Evolutionary conservation across 1,140 invertebrate genomes (phyloP).

Genomic region (Drosophila lacteicornis): DNA sequence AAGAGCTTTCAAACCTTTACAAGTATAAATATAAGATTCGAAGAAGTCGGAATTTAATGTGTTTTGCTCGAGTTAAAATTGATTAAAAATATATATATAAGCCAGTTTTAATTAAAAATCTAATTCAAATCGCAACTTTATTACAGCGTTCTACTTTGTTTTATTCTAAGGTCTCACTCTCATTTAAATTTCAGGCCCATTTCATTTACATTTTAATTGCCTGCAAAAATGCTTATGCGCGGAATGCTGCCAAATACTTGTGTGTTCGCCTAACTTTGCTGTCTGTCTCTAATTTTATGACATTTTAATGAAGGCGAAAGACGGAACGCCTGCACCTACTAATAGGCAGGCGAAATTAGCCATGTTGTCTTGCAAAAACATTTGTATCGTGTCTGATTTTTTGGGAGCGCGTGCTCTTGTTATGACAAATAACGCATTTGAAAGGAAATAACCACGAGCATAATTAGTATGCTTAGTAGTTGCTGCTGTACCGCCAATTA

Average conservation of each 20-base stretch:
- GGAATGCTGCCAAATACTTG: slow-evolving; percentile 22
- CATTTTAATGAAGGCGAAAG: slow-evolving; percentile 45
- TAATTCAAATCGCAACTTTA: neutral
- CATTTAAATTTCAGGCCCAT: slow-evolving; percentile 6
- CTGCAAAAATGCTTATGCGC: slow-evolving; percentile 10
- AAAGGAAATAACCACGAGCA: neutral
- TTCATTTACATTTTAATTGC: slow-evolving; percentile 33
- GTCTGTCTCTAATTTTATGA: slow-evolving; percentile 36
- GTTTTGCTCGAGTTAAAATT: too few species aligned
- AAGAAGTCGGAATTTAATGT: too few species aligned
- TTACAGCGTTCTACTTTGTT: neutral
- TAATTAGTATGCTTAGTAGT: neutral
- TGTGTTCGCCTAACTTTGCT: slow-evolving; percentile 5
- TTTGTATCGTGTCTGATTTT: slow-evolving; percentile 1
- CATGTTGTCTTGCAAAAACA: slow-evolving; percentile 18
- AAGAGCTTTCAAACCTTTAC: too few species aligned
- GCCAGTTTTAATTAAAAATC: neutral
- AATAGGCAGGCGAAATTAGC: slow-evolving; percentile 27
- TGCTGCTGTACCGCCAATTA: too few species aligned
- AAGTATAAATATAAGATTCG: too few species aligned
- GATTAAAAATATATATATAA: neutral
- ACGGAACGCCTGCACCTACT: slow-evolving; percentile 1
- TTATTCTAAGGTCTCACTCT: neutral
- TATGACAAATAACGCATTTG: neutral
- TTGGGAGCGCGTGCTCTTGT: slow-evolving; percentile 9